phyloP scores from a whole-genome alignment of 2,888 invertebrate genomes.

The Drosophila greeni region DNA sequence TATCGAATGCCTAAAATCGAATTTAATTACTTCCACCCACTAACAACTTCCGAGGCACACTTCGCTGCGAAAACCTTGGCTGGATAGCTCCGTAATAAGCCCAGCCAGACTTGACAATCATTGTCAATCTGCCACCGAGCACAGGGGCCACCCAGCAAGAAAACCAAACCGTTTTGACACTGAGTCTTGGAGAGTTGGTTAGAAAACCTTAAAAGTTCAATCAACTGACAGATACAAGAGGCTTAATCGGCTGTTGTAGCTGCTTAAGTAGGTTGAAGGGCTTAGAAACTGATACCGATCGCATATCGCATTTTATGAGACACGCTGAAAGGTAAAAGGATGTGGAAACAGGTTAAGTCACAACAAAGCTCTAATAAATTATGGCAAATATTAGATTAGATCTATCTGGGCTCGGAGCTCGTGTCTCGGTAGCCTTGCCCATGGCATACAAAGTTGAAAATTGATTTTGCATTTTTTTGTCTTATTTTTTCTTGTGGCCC shows the following conservation, averaged over 20 bases:
- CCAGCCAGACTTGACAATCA: conserved; percentile 66
- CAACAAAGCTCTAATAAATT: conserved; percentile 24
- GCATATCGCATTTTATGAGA: conserved; percentile 17
- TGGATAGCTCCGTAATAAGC: conserved; percentile 58
- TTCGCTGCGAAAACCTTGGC: conserved; percentile 27
- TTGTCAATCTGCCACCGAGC: conserved; percentile 55
- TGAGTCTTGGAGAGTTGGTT: conserved; percentile 36
- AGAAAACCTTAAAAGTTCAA: conserved; percentile 63
- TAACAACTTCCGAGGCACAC: conserved; percentile 40
- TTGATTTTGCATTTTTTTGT: conserved; percentile 19
- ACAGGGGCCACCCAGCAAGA: conserved; percentile 55
- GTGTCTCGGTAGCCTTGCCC: conserved; percentile 58
- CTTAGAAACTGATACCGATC: conserved; percentile 22
- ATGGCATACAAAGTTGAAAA: conserved; percentile 54
- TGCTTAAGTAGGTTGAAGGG: conserved; percentile 23
- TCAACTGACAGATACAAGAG: conserved; percentile 56
- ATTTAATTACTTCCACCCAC: conserved; percentile 42
- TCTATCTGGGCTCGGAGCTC: conserved; percentile 15
- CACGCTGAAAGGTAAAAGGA: conserved; percentile 26
- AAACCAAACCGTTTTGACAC: conserved; percentile 44
- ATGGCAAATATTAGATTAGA: conserved; percentile 9
- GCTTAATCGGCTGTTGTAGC: conserved; percentile 41
- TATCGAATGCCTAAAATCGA: conserved; percentile 36
- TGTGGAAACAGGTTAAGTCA: conserved; percentile 35
- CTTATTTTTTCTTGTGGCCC: conserved; percentile 7